phyloP scores from a whole-genome alignment of 2,888 invertebrate genomes.

The Cremastobaeus sp. region DNA sequence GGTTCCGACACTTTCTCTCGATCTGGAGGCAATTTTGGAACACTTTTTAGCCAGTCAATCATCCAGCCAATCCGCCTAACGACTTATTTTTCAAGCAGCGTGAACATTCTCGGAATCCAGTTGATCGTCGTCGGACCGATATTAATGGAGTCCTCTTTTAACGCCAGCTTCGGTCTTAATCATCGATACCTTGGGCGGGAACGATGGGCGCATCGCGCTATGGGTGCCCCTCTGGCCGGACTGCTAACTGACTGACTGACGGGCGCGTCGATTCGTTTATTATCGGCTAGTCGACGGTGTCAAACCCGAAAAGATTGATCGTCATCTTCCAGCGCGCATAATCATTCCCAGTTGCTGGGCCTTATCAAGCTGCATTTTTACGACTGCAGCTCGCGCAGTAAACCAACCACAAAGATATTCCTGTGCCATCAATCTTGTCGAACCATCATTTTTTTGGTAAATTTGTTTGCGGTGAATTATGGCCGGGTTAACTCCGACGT shows the following conservation, averaged over 20 bases:
- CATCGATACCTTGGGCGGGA: constrained; percentile 66
- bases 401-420: constrained; percentile 27
- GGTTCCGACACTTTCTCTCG: not conserved
- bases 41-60: constrained; percentile 13
- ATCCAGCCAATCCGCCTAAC: not conserved
- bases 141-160: constrained; percentile 70
- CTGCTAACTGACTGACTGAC: constrained; percentile 52
- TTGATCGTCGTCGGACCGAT: constrained; percentile 15
- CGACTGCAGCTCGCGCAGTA: constrained; percentile 37
- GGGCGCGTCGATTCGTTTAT: constrained; percentile 69
- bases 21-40: not conserved
- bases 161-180: constrained; percentile 70
- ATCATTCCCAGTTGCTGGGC: constrained; percentile 67
- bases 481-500: constrained; percentile 18
- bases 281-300: constrained; percentile 55
- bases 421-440: constrained; percentile 37
- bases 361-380: constrained; percentile 49
- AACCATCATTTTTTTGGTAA: constrained; percentile 35
- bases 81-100: constrained; percentile 39
- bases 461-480: constrained; percentile 38
- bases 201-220: constrained; percentile 69
- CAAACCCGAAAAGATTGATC: constrained; percentile 68
- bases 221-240: constrained; percentile 65
- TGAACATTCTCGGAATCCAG: constrained; percentile 19
- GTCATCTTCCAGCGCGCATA: constrained; percentile 69